Evolutionary conservation across 2,113 vertebrate species (phyloP), one percentile per base, ranked within the genome.

Genomic region (Spizaetus ornatus): DNA sequence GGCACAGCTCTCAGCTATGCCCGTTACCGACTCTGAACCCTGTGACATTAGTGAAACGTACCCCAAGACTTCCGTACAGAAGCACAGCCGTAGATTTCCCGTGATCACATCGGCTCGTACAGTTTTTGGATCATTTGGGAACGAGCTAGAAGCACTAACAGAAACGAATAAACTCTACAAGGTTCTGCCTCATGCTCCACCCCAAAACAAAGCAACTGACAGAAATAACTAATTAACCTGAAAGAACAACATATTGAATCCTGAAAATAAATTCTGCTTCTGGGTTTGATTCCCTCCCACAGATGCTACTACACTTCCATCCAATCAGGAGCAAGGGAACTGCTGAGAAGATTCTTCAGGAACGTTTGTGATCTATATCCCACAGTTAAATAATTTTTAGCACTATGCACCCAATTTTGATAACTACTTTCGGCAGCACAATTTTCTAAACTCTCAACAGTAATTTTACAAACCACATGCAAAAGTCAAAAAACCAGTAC

Each of bases 1-100:
- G 1, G 8, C 34, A 47, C 16, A 42, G 63, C 48, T 40, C 77
- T 61, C 81, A 61, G 48, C 43, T 42, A 13, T 8, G 32, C 27
- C n/a, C 6, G 10, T 4, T 18, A 36, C 29, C 0, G 0, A 32
- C 50, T 40, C 31, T 16, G 26, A 74, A 69, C 22, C 13, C 31
- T 5, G 20, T 12, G 47, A 53, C 16, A 8, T 11, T 23, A 50
- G 58, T 17, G 13, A 89, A 86, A 86, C 0, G 12, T 25, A 47
- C 8, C 16, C 47, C 4, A 26, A 56, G 26, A 42, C 16, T 42
- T 32, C 27, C 2, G 0, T 8, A 52, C 19, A 18, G 7, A 34
- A 86, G 13, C 3, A 2, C 19, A 74, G 50, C 5, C 47, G 25
- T 1, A 45, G 29, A 65, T 29, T 42, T 78, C 14, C 29, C 11